phyloP scores from a whole-genome alignment of 2,797 vertebrate species.

The Cynopterus sphinx region DNA sequence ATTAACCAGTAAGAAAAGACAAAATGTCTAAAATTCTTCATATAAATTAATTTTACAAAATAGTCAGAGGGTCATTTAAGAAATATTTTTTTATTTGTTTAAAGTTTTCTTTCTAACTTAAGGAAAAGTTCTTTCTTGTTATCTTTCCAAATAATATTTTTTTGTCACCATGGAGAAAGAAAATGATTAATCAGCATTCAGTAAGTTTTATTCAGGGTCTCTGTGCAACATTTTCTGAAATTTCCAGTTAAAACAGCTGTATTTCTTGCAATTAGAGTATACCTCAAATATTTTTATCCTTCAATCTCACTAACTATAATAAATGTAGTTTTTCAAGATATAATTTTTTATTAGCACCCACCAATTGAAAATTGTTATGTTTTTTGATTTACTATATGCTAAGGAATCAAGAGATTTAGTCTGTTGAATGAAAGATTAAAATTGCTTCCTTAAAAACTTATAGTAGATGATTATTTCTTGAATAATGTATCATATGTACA shows the following conservation, averaged over 20 bases:
- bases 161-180: not conserved
- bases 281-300: not conserved
- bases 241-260: conserved; percentile 21
- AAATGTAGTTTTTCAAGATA: not conserved
- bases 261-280: not conserved
- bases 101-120: conserved; percentile 13
- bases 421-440: conserved; percentile 7
- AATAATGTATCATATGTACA: not conserved
- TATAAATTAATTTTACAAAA: not conserved
- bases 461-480: not conserved
- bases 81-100: not conserved
- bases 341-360: not conserved
- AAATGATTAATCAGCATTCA: not conserved
- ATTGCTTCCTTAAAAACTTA: not conserved
- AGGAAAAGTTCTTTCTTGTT: not conserved
- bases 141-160: conserved; percentile 27
- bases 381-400: not conserved
- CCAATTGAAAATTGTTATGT: not conserved
- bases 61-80: not conserved
- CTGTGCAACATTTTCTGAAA: not conserved
- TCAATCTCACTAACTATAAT: not conserved
- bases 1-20: not conserved
- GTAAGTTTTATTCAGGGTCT: not conserved
- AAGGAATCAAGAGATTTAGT: not conserved
- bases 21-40: not conserved